Base-by-base conservation (phyloP, 2,797 vertebrate species). In the Agapornis canus region DNA sequence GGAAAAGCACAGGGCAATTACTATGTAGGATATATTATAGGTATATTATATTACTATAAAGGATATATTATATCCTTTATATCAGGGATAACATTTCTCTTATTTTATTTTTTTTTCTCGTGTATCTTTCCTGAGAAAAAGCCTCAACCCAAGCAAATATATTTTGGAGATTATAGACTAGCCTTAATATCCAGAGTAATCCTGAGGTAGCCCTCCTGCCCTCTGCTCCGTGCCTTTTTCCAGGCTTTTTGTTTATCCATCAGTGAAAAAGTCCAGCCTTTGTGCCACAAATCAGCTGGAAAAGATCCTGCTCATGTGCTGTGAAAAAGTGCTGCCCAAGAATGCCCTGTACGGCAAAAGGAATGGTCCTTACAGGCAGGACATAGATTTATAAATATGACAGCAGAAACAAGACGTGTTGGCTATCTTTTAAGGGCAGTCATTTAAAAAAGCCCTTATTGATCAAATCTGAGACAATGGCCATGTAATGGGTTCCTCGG, bases 261-360 rank as follows among this genome's bases (percentile, higher is more conserved):
- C 81, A 73, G 51, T 2, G 2, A 86, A 86, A 47, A 75, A 84
- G 70, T 76, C 86, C 64, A 93, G 47, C 51, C 59, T 27, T 71
- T 91, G 86, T 90, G 96, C 95, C 94, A 95, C 93, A 94, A 96
- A 95, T 89, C 92, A 94, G 40, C 92, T 96, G 91, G 92, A 94
- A 96, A 97, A 95, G 84, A 95, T 95, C 95, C 93, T 96, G 94
- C 92, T 96, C 10, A 0, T 42, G 68, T 90, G 83, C 95, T 90
- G 70, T 79, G 96, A 92, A 96, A 86, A 97, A 94, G 84, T 39
- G 80, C 79, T 80, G 35, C 68, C 17, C 42, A 86, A 95, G 73
- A 15, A 27, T 29, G 47, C 91, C 79, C 78, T 72, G 89, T 45
- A 49, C 4, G 2, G 84, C 56, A 42, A 82, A 72, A 59, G 43